A percentile compares a stretch with the other conserved stretches of the same genome.
Evolutionary conservation across 2,113 vertebrate genomes (phyloP).

Genomic region (Butorides virescens): DNA sequence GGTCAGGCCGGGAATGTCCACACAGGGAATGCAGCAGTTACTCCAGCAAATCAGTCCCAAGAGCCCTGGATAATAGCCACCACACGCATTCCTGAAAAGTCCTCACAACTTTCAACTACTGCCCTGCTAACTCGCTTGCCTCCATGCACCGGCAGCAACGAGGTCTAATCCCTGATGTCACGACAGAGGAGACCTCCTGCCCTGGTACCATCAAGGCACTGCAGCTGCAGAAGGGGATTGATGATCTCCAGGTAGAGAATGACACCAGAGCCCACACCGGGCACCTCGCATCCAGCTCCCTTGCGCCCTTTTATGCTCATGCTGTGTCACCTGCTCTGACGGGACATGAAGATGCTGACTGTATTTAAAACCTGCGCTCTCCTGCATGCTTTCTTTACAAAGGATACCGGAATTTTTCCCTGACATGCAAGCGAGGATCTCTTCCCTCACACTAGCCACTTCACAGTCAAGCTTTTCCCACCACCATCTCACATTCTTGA

Average conservation of each 20-base stretch:
- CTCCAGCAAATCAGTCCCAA: background rate
- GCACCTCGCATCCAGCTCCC: background rate
- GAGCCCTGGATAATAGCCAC: background rate
- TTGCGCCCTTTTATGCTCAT: rapidly evolving
- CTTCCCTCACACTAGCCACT: background rate
- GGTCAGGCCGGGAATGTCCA: background rate
- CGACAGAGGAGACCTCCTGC: background rate
- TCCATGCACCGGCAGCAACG: rapidly evolving
- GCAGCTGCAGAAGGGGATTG: background rate
- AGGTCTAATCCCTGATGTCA: background rate
- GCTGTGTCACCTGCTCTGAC: background rate
- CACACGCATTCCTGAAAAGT: background rate
- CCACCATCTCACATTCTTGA: background rate
- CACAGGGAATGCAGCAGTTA: background rate
- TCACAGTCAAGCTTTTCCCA: background rate
- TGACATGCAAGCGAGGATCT: background rate
- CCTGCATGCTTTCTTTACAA: background rate
- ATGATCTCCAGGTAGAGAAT: rapidly evolving
- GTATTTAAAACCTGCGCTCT: background rate
- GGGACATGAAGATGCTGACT: background rate
- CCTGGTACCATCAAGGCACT: rapidly evolving
- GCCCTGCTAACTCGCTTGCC: background rate
- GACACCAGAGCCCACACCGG: background rate
- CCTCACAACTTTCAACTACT: background rate
- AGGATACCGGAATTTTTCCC: background rate